Evolutionary conservation across 30 jellyfish, hydroid and myxozoan genomes (phyloP), one percentile per base, ranked within the genome.

Genomic region (Hydractinia symbiolongicarpus): DNA sequence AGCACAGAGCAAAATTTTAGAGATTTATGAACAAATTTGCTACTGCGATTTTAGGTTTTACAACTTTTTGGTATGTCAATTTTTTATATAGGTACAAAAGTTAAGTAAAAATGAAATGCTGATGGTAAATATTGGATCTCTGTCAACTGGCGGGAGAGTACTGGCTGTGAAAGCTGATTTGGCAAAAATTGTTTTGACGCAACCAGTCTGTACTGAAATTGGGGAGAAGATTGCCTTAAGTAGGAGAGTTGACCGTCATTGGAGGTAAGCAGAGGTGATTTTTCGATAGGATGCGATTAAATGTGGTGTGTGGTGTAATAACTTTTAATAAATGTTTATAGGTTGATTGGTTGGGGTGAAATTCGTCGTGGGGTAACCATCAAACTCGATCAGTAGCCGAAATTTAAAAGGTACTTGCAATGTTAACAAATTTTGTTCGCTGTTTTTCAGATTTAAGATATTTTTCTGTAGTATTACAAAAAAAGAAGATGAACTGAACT

Each of bases 311-410:
- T 72, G 44, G 21, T 40, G 13, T 21, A 20, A 8, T 56, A 7
- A 3, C 50, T 56, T 0, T 1, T 80, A 30, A 30, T 30, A 2
- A 30, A 30, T 30, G 44, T 30, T 30, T 76, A 40, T 16, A 94
- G 99, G 83, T 89, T 94, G 64, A 94, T 94, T 83, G 99, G 99
- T 5, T 94, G 99, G 99, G 99, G 99, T 68, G 96, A 94, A 69
- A 94, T 94, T 79, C 94, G 99, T 40, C 95, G 95, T 53, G 99
- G 99, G 44, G 96, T 86, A 15, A 94, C 96, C 53, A 90, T 90
- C 79, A 88, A 72, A 68, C 57, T 90, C 53, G 95, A 66, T 20
- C 21, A 61, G 62, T 53, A 50, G 53, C 7, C 4, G 53, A 8
- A 1, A 60, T 2, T 60, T 60, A 2, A 60, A 60, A 15, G 19